Evolutionary conservation across 2,113 vertebrate genomes (phyloP).

Genomic region (Himantopus leucocephalus): DNA sequence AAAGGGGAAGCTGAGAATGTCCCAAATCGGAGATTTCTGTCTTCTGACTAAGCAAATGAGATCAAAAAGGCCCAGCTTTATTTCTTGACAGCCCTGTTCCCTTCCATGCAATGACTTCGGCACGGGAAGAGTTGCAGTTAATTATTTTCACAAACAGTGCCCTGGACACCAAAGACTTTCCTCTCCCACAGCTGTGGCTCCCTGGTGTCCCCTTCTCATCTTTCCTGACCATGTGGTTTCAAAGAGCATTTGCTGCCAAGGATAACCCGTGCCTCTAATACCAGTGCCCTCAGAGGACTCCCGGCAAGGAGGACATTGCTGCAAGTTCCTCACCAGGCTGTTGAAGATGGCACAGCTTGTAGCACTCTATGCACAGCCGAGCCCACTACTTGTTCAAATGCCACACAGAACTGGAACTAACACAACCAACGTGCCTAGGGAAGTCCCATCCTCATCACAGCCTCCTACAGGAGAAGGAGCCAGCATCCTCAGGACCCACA

Average conservation of each 20-base stretch:
- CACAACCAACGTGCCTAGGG: accelerated
- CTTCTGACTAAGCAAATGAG: background rate
- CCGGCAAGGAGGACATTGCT: accelerated
- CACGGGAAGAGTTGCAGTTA: background rate
- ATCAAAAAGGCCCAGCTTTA: background rate
- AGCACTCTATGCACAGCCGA: background rate
- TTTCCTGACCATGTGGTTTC: background rate
- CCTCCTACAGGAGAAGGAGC: background rate
- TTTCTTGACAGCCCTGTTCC: background rate
- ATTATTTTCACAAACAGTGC: background rate
- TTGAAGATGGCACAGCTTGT: background rate
- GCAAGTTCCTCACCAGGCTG: background rate
- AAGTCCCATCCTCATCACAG: background rate
- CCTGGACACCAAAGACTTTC: background rate
- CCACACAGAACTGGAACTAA: background rate
- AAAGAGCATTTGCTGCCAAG: background rate
- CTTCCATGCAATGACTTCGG: accelerated
- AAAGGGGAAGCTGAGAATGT: background rate
- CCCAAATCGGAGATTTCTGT: background rate
- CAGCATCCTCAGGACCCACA: accelerated
- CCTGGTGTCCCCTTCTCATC: background rate
- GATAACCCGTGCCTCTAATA: background rate
- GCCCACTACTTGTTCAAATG: background rate
- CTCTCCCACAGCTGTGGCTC: background rate
- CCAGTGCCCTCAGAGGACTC: background rate